Conservation (phyloP, 2,797 vertebrate species). For the Artibeus jamaicensis region DNA sequence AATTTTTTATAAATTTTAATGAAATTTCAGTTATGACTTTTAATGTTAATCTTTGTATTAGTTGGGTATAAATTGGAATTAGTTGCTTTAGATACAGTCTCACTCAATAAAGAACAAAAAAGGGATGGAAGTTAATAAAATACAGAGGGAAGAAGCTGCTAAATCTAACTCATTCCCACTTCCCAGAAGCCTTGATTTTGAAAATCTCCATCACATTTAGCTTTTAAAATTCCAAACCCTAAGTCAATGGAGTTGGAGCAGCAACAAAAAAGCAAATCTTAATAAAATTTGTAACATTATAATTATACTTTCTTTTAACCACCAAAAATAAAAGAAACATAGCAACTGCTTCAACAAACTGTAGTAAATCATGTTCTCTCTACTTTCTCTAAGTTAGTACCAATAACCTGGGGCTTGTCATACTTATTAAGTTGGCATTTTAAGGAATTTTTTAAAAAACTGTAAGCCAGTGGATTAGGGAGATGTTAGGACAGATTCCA, state of each 20-base stretch:
- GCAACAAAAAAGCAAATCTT: neutral
- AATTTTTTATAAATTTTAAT: slow-evolving; percentile 27
- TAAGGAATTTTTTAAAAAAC: neutral
- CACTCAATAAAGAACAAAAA: neutral
- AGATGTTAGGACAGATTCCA: neutral
- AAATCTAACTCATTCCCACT: neutral
- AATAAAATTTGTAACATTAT: neutral
- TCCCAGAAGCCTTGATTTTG: slow-evolving; percentile 31
- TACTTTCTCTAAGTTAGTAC: neutral
- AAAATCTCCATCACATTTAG: neutral
- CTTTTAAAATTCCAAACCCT: slow-evolving; percentile 4
- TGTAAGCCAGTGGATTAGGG: neutral
- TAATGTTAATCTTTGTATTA: slow-evolving; percentile 38
- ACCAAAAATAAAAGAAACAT: neutral
- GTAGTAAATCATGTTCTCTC: neutral
- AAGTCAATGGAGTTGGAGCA: neutral
- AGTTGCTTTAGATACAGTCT: neutral
- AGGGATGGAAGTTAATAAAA: neutral
- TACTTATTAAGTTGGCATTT: neutral
- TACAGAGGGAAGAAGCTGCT: neutral
- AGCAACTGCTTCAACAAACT: neutral
- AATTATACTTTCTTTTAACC: neutral
- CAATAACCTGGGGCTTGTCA: neutral
- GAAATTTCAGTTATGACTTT: neutral
- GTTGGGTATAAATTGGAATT: neutral